Base-by-base conservation (phyloP, 2,888 invertebrate species). In the Cremastinae sp. region DNA sequence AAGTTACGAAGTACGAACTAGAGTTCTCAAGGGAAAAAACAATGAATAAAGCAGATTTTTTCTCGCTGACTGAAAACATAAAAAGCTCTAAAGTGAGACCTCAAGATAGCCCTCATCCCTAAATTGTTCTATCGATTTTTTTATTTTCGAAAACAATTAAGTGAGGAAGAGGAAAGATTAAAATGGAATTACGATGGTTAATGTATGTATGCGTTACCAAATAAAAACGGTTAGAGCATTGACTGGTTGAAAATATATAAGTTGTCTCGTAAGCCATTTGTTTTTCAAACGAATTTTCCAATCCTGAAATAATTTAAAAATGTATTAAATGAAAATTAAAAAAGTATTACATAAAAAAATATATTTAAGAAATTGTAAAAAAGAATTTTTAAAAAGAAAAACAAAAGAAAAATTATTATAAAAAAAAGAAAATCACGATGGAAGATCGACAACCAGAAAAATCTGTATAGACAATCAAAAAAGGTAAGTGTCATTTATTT, bases 141-240 rank as follows among this genome's bases (percentile, higher is more conserved):
- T 53, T n/a, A 62, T 58, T 72, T 72, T 16, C n/a, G 54, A 20
- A 10, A 41, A 51, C 28, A 51, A 34, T 36, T 9, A 41, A 51
- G 34, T 9, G 20, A 51, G 38, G 14, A 16, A 43, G 8, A 43
- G 12, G 12, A 56, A 54, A 5, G 45, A 70, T 41, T 22, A 45
- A 43, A 62, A 51, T 51, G 47, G 79, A 81, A 83, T 74, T 81
- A 81, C 69, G 79, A 81, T 74, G 81, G 80, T 82, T 81, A 80
- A 81, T 87, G 83, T 85, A 87, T 87, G 85, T 85, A 87, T 88
- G 85, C 87, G 87, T 87, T 88, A 88, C 86, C 85, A 87, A 88
- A 88, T 88, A 88, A 88, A 88, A 85, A 82, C 80, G 85, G 84
- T 86, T 88, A 87, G 88, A 85, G 84, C 75, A 83, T 77, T 81